A percentile compares a stretch with the other conserved stretches of the same genome.
Conservation (phyloP, 1,140 invertebrate species). For the Drosophila lacertosa region DNA sequence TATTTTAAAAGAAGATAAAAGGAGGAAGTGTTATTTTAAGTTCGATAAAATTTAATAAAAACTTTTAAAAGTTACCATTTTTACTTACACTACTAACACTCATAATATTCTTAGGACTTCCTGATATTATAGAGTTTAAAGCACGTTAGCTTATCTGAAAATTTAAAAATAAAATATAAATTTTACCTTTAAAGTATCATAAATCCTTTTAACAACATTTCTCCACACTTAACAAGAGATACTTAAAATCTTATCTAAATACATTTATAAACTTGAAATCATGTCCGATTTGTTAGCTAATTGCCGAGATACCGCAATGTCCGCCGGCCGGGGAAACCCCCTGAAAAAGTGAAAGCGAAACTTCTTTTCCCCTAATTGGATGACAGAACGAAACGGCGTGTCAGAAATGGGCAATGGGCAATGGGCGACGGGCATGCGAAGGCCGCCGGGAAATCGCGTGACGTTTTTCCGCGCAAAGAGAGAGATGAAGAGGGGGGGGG, state of each 20-base stretch:
- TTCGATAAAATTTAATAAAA: no score
- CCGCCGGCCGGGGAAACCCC: not conserved
- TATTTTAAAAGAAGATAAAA: no score
- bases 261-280: conserved; percentile 15
- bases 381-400: conserved; percentile 32
- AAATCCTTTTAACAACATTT: not conserved
- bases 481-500: not conserved
- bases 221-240: not conserved
- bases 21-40: no score
- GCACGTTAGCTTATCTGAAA: no score
- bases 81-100: no score
- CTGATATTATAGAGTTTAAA: no score
- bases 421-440: conserved; percentile 27
- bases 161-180: no score
- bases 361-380: conserved; percentile 39
- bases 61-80: no score
- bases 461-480: conserved; percentile 30
- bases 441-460: conserved; percentile 36
- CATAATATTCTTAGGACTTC: no score
- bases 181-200: no score
- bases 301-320: conserved; percentile 13
- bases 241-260: conserved; percentile 16
- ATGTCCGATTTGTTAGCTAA: conserved; percentile 32
- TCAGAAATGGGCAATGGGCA: conserved; percentile 26
- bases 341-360: conserved; percentile 34